Evolutionary conservation across 2,888 invertebrate genomes (phyloP), one percentile per base, ranked within the genome.

Genomic region (Tetragonula carbonaria): DNA sequence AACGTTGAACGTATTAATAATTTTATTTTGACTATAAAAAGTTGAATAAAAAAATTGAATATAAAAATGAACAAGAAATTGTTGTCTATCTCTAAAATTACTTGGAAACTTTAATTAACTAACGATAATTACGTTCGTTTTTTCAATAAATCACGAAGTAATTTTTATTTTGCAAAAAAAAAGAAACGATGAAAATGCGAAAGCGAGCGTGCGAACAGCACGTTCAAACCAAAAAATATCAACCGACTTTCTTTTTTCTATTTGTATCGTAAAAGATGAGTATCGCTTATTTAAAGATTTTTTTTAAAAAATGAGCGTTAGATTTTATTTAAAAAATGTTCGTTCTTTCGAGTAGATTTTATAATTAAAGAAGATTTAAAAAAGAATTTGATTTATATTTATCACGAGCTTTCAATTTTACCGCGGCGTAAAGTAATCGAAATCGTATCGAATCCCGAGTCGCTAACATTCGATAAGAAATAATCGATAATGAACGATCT

Each of bases 401-500:
- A n/a, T n/a, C 6, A 4, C 6, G 6, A 57, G 0, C 55, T 76
- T 82, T 82, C 11, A 76, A 83, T 50, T 83, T 84, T 78, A 59
- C 84, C 84, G 84, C 84, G 50, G 16, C 57, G 8, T 23, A 53
- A 45, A 71, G 16, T n/a, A n/a, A n/a, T 70, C 45, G 59, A 67
- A 71, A 55, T 83, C 62, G 74, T 74, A 84, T 84, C 74, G 74
- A 74, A 74, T 74, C 50, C 23, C 28, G 50, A 70, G 67, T 84
- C 71, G 68, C 2, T 53, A 18, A 14, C 21, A 77, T 77, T 84
- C 85, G 85, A 85, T 75, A 81, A 72, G 53, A 65, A 62, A 67
- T 73, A 81, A 85, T 81, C 85, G 85, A 84, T 85, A 84, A 80
- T 65, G 55, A 59, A 63, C 65, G 76, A 82, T 75, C 76, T 84